Conservation (phyloP, 23 tunicate species). For the Trididemnum nubilum region DNA sequence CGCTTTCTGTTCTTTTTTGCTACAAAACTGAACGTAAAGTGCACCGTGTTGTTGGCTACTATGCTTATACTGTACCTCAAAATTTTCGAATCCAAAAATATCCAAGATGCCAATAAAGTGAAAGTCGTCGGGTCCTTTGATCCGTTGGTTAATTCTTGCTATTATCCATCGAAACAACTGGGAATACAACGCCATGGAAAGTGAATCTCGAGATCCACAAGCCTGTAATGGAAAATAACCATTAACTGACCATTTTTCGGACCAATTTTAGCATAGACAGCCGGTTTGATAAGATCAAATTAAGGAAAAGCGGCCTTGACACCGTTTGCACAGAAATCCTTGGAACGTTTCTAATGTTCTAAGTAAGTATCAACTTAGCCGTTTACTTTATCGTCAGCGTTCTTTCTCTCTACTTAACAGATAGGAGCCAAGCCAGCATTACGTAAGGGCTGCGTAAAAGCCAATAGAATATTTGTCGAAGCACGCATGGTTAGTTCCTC, state of each 20-base stretch:
- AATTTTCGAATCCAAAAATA: constrained; percentile 97
- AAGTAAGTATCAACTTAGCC: too few relatives aligned
- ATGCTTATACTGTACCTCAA: too few relatives aligned
- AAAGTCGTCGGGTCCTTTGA: constrained; percentile 87
- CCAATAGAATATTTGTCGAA: too few relatives aligned
- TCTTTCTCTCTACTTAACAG: too few relatives aligned
- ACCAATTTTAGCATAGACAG: neutral
- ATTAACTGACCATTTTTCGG: constrained; percentile 5
- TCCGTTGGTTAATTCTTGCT: constrained; percentile 69
- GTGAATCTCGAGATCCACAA: constrained; percentile 84
- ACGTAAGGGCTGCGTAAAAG: too few relatives aligned
- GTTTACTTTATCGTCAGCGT: too few relatives aligned
- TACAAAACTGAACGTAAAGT: too few relatives aligned
- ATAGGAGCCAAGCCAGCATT: too few relatives aligned
- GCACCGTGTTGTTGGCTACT: too few relatives aligned
- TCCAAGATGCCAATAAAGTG: constrained; percentile 95
- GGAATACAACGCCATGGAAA: constrained; percentile 88
- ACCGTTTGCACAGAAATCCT: neutral
- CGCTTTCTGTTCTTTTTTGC: too few relatives aligned
- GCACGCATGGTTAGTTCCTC: too few relatives aligned
- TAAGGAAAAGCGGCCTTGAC: neutral
- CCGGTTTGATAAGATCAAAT: neutral
- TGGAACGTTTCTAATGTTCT: too few relatives aligned
- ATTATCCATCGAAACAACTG: constrained; percentile 93
- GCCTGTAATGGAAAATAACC: constrained; percentile 60